These are phyloP conservation scores for Anabacerthia variegaticeps DNA, from an alignment of 2,797 vertebrate species.

Conservation along the genomic window DNA sequence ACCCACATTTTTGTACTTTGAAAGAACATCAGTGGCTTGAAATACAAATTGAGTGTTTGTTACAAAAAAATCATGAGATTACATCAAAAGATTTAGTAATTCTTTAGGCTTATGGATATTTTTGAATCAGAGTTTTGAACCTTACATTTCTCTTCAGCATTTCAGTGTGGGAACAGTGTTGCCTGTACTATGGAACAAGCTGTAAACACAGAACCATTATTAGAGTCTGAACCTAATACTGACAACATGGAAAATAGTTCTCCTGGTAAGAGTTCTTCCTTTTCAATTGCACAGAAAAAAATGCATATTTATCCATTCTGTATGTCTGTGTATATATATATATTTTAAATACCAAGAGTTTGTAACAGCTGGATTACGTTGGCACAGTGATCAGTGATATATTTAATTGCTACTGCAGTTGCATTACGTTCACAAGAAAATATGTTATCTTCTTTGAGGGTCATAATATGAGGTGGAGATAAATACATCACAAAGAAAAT, in stretches of 20 bases:
- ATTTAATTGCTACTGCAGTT: background rate
- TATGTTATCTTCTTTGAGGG: background rate
- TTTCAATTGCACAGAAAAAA: background rate
- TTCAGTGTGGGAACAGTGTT: constrained; percentile 44
- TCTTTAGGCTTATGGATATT: background rate
- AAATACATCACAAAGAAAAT: background rate
- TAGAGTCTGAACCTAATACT: constrained; percentile 82
- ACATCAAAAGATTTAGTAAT: background rate
- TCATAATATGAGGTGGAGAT: background rate
- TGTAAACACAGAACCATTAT: constrained; percentile 77
- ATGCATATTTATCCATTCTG: background rate
- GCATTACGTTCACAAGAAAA: background rate
- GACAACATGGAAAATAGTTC: constrained; percentile 83
- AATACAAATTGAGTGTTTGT: background rate
- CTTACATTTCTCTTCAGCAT: constrained; percentile 49
- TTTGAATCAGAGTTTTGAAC: background rate
- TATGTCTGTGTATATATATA: accelerated
- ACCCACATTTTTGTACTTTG: background rate
- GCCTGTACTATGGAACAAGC: constrained; percentile 83
- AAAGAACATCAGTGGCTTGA: background rate
- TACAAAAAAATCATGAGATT: background rate
- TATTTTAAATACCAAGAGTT: background rate
- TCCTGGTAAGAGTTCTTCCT: constrained; percentile 81
- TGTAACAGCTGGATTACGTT: background rate
- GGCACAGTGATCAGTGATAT: background rate